Evolutionary conservation across 2,797 vertebrate species (phyloP).

Genomic region (Gymnothorax reevesii): DNA sequence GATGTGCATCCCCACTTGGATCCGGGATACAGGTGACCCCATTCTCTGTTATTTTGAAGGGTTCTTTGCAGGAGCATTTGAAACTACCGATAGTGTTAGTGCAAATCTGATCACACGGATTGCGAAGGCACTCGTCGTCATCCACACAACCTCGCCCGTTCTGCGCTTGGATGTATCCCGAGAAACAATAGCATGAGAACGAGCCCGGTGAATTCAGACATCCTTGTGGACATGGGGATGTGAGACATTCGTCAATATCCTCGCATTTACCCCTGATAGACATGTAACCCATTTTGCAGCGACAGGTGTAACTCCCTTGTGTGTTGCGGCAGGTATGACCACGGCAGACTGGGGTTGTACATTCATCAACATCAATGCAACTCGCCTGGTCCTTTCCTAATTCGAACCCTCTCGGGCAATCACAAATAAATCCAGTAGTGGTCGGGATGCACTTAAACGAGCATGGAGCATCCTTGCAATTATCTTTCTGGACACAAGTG

Average conservation of each 20-base stretch:
- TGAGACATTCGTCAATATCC: constrained; percentile 64
- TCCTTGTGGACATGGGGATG: constrained; percentile 52
- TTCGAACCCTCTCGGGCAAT: constrained; percentile 60
- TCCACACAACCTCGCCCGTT: constrained; percentile 59
- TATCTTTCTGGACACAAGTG: constrained; percentile 53
- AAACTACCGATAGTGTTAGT: constrained; percentile 64
- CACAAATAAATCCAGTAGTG: constrained; percentile 53
- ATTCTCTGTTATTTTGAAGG: constrained; percentile 43
- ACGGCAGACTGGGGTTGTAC: constrained; percentile 51
- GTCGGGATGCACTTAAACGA: constrained; percentile 54
- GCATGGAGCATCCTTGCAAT: constrained; percentile 56
- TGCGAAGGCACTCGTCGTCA: constrained; percentile 59
- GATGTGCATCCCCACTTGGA: background rate
- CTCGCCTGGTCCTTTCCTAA: constrained; percentile 53
- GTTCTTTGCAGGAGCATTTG: constrained; percentile 50
- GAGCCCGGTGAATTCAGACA: constrained; percentile 67
- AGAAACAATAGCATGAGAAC: constrained; percentile 63
- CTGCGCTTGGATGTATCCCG: constrained; percentile 55
- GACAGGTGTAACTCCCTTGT: constrained; percentile 60
- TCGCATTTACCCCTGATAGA: constrained; percentile 53
- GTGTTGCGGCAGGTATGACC: constrained; percentile 60
- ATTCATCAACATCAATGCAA: constrained; percentile 70
- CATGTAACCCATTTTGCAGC: constrained; percentile 59
- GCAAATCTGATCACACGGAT: constrained; percentile 60
- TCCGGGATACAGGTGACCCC: constrained; percentile 43